These are phyloP conservation scores for Anas georgica DNA, from an alignment of 2,797 vertebrate species.

Conservation along the genomic window DNA sequence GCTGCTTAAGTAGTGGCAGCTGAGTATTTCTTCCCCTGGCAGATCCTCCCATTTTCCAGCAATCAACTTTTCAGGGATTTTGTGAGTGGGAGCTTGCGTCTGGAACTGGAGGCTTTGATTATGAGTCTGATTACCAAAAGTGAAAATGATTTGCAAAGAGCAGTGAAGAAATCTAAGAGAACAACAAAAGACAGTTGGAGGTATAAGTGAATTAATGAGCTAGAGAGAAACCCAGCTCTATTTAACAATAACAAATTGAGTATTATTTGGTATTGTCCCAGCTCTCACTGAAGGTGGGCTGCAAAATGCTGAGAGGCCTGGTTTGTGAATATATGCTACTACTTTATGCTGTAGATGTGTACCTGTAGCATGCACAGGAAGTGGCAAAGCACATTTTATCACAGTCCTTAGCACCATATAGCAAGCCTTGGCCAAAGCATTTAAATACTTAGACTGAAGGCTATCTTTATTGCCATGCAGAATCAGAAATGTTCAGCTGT, in stretches of 20 bases:
- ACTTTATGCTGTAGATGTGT: background rate
- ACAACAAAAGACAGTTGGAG: background rate
- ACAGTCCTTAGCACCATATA: background rate
- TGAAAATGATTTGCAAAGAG: background rate
- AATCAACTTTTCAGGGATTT: background rate
- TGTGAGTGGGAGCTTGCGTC: background rate
- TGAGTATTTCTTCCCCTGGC: background rate
- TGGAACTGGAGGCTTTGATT: slow-evolving; percentile 11
- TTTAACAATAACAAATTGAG: background rate
- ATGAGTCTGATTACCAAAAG: slow-evolving; percentile 17
- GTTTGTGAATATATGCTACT: background rate
- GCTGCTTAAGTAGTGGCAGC: background rate
- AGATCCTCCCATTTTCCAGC: background rate
- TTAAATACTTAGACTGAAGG: background rate
- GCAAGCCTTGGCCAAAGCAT: background rate
- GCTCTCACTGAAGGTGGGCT: background rate
- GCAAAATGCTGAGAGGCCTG: background rate
- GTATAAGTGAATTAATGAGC: background rate
- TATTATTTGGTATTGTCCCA: background rate
- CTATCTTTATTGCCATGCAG: background rate
- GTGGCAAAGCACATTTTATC: background rate
- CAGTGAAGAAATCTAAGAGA: background rate
- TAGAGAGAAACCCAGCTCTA: background rate
- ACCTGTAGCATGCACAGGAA: background rate
- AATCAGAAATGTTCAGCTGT: background rate